A percentile compares a stretch with the other conserved stretches of the same genome.
Conservation (phyloP, 1,140 invertebrate species). For the Apis cerana region DNA sequence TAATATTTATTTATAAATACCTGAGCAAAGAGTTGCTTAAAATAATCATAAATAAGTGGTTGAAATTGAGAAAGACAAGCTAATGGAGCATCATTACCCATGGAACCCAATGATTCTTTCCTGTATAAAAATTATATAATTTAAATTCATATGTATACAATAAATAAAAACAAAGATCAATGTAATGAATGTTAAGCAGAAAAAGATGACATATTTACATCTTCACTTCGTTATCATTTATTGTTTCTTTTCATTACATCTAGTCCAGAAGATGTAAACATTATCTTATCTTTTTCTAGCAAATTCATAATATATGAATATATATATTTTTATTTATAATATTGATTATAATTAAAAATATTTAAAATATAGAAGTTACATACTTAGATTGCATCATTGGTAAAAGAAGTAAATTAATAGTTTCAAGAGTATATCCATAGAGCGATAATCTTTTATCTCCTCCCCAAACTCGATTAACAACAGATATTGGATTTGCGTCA, state of each 20-base stretch:
- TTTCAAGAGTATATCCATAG: constrained; percentile 97
- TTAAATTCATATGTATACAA: not conserved
- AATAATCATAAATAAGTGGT: constrained; percentile 97
- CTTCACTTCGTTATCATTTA: too few species aligned
- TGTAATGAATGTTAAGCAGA: constrained; percentile 31
- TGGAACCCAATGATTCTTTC: constrained; percentile 99
- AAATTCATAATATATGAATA: not conserved
- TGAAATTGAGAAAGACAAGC: constrained; percentile 97
- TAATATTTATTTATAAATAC: constrained; percentile 65
- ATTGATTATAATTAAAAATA: not conserved
- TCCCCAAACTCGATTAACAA: constrained; percentile 83
- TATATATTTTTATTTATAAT: not conserved
- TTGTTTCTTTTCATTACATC: too few species aligned
- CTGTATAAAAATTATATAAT: constrained; percentile 80
- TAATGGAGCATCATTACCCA: constrained; percentile 99
- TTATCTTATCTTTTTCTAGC: too few species aligned
- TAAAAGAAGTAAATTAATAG: constrained; percentile 94
- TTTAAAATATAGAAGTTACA: constrained; percentile 69
- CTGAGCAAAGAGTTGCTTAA: constrained; percentile 99
- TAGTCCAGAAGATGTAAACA: too few species aligned
- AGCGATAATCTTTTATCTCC: constrained; percentile 93
- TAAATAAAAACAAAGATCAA: not conserved
- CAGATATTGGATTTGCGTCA: constrained; percentile 70
- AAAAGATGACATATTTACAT: not conserved
- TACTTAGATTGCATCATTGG: constrained; percentile 99